Evolutionary conservation across 2,888 invertebrate genomes (phyloP).

Genomic region (Cepaea hortensis): DNA sequence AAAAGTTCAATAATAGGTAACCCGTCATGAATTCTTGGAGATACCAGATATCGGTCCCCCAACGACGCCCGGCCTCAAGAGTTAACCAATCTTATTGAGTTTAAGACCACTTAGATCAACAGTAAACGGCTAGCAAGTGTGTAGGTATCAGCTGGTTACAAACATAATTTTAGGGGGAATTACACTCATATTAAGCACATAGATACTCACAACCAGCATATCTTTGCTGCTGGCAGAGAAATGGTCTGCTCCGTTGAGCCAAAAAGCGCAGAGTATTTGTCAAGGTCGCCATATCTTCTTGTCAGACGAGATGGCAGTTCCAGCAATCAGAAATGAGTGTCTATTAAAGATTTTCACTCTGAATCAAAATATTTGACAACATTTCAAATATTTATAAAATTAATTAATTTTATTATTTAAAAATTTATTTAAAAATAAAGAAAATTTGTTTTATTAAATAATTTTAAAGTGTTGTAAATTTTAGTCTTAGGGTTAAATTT

Average conservation of each 20-base stretch:
- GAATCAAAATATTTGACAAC: neutral
- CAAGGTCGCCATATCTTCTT: slow-evolving; percentile 52
- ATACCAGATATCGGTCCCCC: no score
- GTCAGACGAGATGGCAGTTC: neutral
- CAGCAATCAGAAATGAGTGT: slow-evolving; percentile 40
- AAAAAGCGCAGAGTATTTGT: slow-evolving; percentile 32
- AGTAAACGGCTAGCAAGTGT: no score
- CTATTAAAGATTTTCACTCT: neutral
- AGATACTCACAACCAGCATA: slow-evolving; percentile 9
- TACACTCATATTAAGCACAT: neutral
- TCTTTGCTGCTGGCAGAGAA: slow-evolving; percentile 22
- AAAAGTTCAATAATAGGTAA: no score
- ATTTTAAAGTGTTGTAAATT: neutral
- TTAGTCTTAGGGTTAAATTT: neutral
- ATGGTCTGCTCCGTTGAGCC: slow-evolving; percentile 39
- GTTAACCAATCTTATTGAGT: no score
- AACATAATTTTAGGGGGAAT: no score
- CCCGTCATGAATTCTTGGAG: no score
- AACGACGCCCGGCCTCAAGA: no score
- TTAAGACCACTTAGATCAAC: no score
- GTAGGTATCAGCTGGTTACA: slow-evolving; percentile 7
- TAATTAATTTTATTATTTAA: neutral
- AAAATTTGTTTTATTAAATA: neutral
- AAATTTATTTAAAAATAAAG: neutral
- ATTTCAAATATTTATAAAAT: neutral